A percentile compares a stretch with the other conserved stretches of the same genome.
Evolutionary conservation across 2,113 vertebrate genomes (phyloP).

Genomic region (Labrus mixtus): DNA sequence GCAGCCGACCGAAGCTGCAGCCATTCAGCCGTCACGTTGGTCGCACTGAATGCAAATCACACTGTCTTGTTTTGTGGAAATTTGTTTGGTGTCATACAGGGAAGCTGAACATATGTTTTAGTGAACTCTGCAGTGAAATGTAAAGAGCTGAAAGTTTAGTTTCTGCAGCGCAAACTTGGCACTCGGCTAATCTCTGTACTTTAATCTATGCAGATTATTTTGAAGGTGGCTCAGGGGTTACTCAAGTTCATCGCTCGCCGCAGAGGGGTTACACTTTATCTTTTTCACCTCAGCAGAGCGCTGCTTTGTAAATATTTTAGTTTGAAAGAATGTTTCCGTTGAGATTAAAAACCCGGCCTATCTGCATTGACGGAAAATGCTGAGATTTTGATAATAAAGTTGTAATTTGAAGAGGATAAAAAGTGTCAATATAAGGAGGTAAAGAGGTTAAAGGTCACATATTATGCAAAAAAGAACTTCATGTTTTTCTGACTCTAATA

Average conservation of each 20-base stretch:
- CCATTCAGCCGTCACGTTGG: constrained; percentile 34
- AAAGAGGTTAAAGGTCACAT: too few species aligned
- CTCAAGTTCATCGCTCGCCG: constrained; percentile 43
- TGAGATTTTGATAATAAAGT: too few species aligned
- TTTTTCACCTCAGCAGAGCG: not conserved
- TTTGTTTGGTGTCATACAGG: not conserved
- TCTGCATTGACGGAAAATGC: too few species aligned
- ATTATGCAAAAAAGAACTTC: too few species aligned
- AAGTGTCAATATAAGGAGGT: too few species aligned
- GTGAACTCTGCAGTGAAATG: not conserved
- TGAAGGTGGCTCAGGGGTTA: constrained; percentile 28
- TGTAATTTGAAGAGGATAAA: too few species aligned
- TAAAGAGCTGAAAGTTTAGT: not conserved
- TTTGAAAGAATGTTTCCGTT: not conserved
- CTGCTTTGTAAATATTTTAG: not conserved
- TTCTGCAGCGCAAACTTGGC: not conserved
- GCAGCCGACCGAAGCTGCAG: not conserved
- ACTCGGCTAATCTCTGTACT: constrained; percentile 7
- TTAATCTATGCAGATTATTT: constrained; percentile 13
- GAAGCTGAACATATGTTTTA: not conserved
- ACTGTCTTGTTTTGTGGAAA: constrained; percentile 1
- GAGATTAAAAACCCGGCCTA: too few species aligned
- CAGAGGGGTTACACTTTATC: not conserved
- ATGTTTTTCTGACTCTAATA: too few species aligned
- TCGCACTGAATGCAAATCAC: constrained; percentile 34